Base-by-base conservation (phyloP, 2,113 vertebrate genomes). In the Atherinomorus stipes region DNA sequence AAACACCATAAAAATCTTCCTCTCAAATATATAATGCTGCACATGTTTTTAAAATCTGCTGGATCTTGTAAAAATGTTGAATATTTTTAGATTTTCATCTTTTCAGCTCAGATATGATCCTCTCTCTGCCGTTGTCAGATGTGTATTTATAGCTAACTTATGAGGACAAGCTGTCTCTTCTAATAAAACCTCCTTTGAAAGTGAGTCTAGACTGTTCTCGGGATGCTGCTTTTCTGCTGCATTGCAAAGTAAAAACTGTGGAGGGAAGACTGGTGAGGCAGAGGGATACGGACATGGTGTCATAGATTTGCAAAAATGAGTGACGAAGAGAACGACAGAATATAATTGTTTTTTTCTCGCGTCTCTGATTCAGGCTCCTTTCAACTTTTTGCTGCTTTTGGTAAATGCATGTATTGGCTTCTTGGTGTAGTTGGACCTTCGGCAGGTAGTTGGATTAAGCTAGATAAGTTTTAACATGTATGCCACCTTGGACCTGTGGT, bases 71-170 rank as follows among this genome's bases (percentile, higher is more conserved):
- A 47, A 56, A 76, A 82, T 76, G 10, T 11, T 7, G 23, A 31
- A 42, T 84, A 84, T 78, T 79, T 85, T 64, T 77, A 81, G 78
- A 62, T 53, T 44, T 11, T 37, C 42, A 16, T 49, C 44, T 75
- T 40, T 78, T 51, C 44, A 71, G 58, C 61, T 64, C 26, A 57
- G 63, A 52, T 58, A 15, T 7, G 21, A 9, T 63, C 75, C 70
- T 50, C 10, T 1, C 5, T 38, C 10, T 75, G n/a, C 49, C 15
- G 31, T 67, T 1, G 0, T 68, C 10, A 79, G 71, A 64, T 73
- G 69, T 65, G 45, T 84, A 85, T 90, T 87, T 84, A 78, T 85
- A 84, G 76, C 51, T 31, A 31, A 57, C 28, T 38, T 37, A 49
- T 68, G 50, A 85, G 78, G 15, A 40, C 53, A 53, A 57, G 65